Conservation (phyloP, 1,140 invertebrate genomes). For the Drosophila prosaltans region DNA sequence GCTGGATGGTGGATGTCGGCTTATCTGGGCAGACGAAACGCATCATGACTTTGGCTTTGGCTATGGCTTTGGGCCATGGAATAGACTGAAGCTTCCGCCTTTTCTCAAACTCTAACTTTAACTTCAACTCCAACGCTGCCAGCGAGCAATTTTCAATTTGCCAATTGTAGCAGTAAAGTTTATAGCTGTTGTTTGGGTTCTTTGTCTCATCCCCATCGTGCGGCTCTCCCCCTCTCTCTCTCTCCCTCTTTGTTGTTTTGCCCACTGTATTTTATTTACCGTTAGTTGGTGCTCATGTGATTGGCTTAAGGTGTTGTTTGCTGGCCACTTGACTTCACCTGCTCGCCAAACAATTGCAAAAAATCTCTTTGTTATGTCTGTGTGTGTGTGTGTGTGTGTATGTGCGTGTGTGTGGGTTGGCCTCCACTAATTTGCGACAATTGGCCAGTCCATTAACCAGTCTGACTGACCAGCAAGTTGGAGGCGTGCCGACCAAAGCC, state of each 20-base stretch:
- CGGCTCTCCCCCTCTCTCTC: neutral
- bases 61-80: constrained; percentile 34
- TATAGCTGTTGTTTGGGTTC: constrained; percentile 64
- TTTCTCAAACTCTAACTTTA: constrained; percentile 9
- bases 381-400: constrained; percentile 30
- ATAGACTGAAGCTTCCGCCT: constrained; percentile 54
- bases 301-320: constrained; percentile 78
- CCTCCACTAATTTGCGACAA: constrained; percentile 77
- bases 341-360: constrained; percentile 15
- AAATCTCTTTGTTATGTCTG: constrained; percentile 2
- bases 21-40: constrained; percentile 58
- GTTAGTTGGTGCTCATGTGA: constrained; percentile 70
- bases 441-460: constrained; percentile 67
- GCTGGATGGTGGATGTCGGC: constrained; percentile 54
- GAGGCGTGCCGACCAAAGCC: constrained; percentile 53
- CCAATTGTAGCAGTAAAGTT: constrained; percentile 80
- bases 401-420: constrained; percentile 33
- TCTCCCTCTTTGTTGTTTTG: neutral
- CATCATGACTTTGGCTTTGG: constrained; percentile 45
- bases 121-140: constrained; percentile 39
- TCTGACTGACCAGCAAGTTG: constrained; percentile 37
- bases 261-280: constrained; percentile 39
- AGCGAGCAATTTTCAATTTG: constrained; percentile 79
- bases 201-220: constrained; percentile 25
- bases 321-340: constrained; percentile 55